A percentile compares a stretch with the other conserved stretches of the same genome.
These are phyloP conservation scores for Byasa hedistus DNA, from an alignment of 2,888 invertebrate genomes.

Conservation along the genomic window DNA sequence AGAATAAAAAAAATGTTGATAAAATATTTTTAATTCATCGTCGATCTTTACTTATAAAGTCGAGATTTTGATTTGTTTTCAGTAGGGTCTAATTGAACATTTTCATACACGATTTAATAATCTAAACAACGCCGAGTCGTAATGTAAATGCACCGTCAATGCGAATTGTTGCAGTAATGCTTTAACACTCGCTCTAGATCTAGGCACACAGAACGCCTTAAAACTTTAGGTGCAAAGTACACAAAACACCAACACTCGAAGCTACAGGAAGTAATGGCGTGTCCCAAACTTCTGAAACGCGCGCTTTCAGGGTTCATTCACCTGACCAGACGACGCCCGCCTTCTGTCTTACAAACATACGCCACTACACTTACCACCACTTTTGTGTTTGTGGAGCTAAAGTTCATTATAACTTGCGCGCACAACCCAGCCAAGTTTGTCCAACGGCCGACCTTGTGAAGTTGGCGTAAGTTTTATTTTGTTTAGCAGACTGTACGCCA, in stretches of 20 bases:
- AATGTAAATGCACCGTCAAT: not conserved
- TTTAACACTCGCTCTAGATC: not conserved
- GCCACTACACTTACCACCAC: constrained; percentile 31
- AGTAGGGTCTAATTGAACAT: too few species aligned
- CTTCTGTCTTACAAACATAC: constrained; percentile 41
- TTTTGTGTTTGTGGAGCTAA: constrained; percentile 40
- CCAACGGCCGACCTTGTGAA: constrained; percentile 49
- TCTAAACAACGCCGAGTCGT: not conserved
- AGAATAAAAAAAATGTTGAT: too few species aligned
- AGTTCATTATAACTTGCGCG: constrained; percentile 40
- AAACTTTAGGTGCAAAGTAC: constrained; percentile 29
- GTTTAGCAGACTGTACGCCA: too few species aligned
- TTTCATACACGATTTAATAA: too few species aligned
- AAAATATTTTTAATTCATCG: too few species aligned
- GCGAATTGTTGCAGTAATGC: not conserved
- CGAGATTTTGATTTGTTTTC: too few species aligned
- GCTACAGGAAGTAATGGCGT: constrained; percentile 64
- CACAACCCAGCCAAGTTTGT: constrained; percentile 34
- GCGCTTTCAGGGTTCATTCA: constrained; percentile 69
- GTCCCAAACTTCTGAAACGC: constrained; percentile 64
- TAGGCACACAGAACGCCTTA: constrained; percentile 13
- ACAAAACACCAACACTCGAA: constrained; percentile 51
- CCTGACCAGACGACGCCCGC: constrained; percentile 48
- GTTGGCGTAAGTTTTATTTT: constrained; percentile 33
- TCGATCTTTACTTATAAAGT: too few species aligned